Base-by-base conservation (phyloP, 2,113 vertebrate genomes). In the Anser brachyrhynchus region DNA sequence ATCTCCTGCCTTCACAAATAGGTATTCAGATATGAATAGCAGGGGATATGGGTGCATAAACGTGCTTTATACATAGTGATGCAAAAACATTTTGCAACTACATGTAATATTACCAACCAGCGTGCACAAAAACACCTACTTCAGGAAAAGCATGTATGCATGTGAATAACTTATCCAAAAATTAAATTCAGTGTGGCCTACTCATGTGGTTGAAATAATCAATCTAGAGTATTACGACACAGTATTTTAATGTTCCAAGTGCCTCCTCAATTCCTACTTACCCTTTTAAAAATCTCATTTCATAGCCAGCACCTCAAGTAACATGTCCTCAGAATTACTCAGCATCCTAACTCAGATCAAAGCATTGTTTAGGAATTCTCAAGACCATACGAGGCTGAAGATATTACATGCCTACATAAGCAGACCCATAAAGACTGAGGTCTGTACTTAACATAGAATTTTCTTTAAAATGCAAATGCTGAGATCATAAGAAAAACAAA, bases 271-370 rank as follows among this genome's bases (percentile, higher is more conserved):
- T 66, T 95, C 81, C 51, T 81, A 82, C n/a, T 71, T 81, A 81
- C 52, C 33, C 77, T 82, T 70, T 73, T 55, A 84, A 92, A 92
- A 93, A 85, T 76, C 58, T 82, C 70, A 89, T 72, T 86, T 87
- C 76, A 77, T 79, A 76, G 70, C 73, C 62, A 87, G 59, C 57
- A 51, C 91, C 71, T 70, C 58, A 90, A 79, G 70, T 93, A 70
- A 19, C 9, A 65, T 1, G 1, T 55, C 37, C 62, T 91, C 80
- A 87, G 86, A 95, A 86, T 78, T 35, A 84, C 80, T 69, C 64
- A 87, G 69, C 66, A 62, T 23, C 44, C 66, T 59, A 75, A 46
- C 23, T 41, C 62, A 70, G 58, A 94, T 76, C 89, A 95, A 94
- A 96, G 80, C 9, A 57, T 89, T 49, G 83, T 71, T 75, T 73